A percentile compares a stretch with the other conserved stretches of the same genome.
These are phyloP conservation scores for Mizuhopecten yessoensis DNA, from an alignment of 1,140 invertebrate species.

Conservation along the genomic window DNA sequence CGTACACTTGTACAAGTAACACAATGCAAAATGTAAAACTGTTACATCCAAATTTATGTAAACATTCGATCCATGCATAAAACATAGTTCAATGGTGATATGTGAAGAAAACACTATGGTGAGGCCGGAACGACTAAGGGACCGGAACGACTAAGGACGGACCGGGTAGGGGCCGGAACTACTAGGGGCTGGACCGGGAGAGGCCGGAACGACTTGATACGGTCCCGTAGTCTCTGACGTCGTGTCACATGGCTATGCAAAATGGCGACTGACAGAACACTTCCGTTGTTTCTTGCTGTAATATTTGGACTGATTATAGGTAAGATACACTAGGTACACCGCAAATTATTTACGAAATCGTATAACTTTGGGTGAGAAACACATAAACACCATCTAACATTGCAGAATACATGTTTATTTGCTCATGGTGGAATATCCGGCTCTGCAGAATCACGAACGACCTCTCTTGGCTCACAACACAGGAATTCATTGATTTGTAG, in stretches of 20 bases:
- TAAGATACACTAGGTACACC: not conserved
- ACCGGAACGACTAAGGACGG: too few relatives aligned
- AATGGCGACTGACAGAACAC: conserved; percentile 37
- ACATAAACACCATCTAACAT: not conserved
- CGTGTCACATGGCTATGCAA: conserved; percentile 31
- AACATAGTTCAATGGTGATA: too few relatives aligned
- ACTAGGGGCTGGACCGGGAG: too few relatives aligned
- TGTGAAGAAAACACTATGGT: too few relatives aligned
- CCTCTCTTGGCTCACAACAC: not conserved
- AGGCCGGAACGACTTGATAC: too few relatives aligned
- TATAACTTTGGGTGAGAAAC: not conserved
- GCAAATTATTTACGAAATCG: not conserved
- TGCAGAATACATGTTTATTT: not conserved
- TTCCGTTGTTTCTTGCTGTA: not conserved
- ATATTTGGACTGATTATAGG: conserved; percentile 24
- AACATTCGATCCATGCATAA: too few relatives aligned
- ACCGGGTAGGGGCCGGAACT: too few relatives aligned
- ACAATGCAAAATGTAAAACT: too few relatives aligned
- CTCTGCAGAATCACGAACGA: not conserved
- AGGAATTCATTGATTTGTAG: not conserved
- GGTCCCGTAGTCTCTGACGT: not conserved
- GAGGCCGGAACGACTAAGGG: too few relatives aligned
- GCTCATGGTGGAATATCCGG: not conserved
- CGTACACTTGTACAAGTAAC: too few relatives aligned
- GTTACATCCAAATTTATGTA: too few relatives aligned